Percentiles rank a stretch among this genome's conserved stretches.
Evolutionary conservation across 2,113 vertebrate species (phyloP).

Genomic region (Epinephelus lanceolatus): DNA sequence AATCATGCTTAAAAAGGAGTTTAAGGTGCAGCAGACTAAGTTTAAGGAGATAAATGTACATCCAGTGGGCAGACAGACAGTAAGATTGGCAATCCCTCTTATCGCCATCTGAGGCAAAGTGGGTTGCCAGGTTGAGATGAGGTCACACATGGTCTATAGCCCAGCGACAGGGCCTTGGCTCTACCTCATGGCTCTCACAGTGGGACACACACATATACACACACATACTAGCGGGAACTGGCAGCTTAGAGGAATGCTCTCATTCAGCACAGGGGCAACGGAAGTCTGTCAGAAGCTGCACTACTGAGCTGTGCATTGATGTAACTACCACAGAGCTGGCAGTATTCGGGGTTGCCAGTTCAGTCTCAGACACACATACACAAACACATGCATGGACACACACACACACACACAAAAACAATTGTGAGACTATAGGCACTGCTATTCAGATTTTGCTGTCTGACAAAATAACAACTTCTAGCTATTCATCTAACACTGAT

Average conservation of each 20-base stretch:
- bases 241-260: slow-evolving; percentile 64
- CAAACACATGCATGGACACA: not conserved
- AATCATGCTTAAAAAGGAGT: not conserved
- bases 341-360: slow-evolving; percentile 34
- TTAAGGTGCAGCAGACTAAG: slow-evolving; percentile 17
- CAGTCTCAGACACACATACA: slow-evolving; percentile 13
- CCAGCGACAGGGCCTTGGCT: slow-evolving; percentile 47
- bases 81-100: slow-evolving; percentile 40
- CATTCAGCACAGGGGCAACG: slow-evolving; percentile 63
- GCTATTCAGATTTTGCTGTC: slow-evolving; percentile 19
- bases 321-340: slow-evolving; percentile 51
- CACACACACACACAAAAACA: not conserved
- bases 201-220: slow-evolving; percentile 24
- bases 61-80: slow-evolving; percentile 27
- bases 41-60: slow-evolving; percentile 9
- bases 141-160: slow-evolving; percentile 68
- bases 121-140: slow-evolving; percentile 76
- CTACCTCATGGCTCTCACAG: slow-evolving; percentile 51
- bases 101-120: slow-evolving; percentile 50
- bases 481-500: slow-evolving; percentile 26
- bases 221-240: slow-evolving; percentile 54
- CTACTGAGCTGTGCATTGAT: slow-evolving; percentile 52
- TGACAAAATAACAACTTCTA: slow-evolving; percentile 25
- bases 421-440: not conserved
- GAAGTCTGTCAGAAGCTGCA: slow-evolving; percentile 69